Conservation (phyloP, 2,113 vertebrate species). For the Zosterops hypoxanthus region DNA sequence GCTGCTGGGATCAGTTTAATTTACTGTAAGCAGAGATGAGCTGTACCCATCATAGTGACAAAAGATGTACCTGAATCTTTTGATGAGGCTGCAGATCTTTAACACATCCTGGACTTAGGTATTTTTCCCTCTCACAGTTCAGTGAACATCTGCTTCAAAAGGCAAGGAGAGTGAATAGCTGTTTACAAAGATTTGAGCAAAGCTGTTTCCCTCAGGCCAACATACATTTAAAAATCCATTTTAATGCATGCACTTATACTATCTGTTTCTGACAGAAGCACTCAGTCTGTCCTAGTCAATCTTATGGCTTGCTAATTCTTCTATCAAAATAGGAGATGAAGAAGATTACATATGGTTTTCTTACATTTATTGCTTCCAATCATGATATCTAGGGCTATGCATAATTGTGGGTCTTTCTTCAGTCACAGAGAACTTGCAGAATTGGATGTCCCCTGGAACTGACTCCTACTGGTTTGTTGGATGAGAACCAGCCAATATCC, state of each 20-base stretch:
- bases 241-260: not conserved
- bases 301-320: not conserved
- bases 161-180: slow-evolving; percentile 6
- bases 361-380: not conserved
- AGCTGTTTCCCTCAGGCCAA: slow-evolving; percentile 28
- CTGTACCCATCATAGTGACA: slow-evolving; percentile 24
- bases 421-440: not conserved
- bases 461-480: not conserved
- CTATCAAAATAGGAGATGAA: not conserved
- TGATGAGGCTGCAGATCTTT: slow-evolving; percentile 40
- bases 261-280: slow-evolving; percentile 7
- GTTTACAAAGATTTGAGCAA: slow-evolving; percentile 50
- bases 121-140: slow-evolving; percentile 24
- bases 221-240: slow-evolving; percentile 40
- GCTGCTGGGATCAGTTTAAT: slow-evolving; percentile 49
- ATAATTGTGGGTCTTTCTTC: not conserved
- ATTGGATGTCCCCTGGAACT: not conserved
- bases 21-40: slow-evolving; percentile 37
- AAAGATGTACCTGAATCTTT: slow-evolving; percentile 48
- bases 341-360: not conserved
- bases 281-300: not conserved
- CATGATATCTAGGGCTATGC: not conserved
- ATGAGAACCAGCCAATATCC: not conserved
- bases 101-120: not conserved
- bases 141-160: slow-evolving; percentile 11